Percentiles rank a stretch among this genome's conserved stretches.
Evolutionary conservation across 2,797 vertebrate species (phyloP).

Genomic region (Neostethus bicornis): DNA sequence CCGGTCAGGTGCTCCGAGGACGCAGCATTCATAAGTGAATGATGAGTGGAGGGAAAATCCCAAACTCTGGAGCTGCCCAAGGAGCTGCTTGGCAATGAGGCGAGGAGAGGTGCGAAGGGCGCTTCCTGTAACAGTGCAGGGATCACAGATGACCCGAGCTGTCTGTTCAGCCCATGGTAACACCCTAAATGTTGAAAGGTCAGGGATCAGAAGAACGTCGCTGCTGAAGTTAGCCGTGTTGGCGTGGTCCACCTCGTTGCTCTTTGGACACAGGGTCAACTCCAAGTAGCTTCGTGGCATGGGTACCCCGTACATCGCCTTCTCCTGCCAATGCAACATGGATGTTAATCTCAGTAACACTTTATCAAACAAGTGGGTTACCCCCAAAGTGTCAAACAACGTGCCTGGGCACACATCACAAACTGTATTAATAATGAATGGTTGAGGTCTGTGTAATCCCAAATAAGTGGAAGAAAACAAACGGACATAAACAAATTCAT

Average conservation of each 20-base stretch:
- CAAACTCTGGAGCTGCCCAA: constrained; percentile 83
- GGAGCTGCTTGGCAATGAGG: constrained; percentile 87
- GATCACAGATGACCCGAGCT: constrained; percentile 91
- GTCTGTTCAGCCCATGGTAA: constrained; percentile 92
- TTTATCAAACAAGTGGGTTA: not conserved
- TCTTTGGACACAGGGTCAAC: constrained; percentile 85
- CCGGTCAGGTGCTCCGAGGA: constrained; percentile 87
- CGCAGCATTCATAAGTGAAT: constrained; percentile 92
- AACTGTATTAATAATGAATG: too few relatives aligned
- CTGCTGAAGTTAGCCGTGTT: constrained; percentile 85
- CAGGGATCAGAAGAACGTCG: constrained; percentile 90
- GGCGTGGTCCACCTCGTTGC: constrained; percentile 86
- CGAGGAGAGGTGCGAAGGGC: constrained; percentile 89
- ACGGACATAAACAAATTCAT: too few relatives aligned
- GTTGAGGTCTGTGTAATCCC: too few relatives aligned
- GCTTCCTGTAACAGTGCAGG: constrained; percentile 85
- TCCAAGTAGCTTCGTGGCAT: constrained; percentile 94
- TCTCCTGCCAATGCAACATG: constrained; percentile 80
- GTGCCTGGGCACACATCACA: too few relatives aligned
- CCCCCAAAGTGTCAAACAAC: too few relatives aligned
- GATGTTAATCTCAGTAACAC: not conserved
- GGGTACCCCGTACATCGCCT: constrained; percentile 86
- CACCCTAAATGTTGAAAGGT: constrained; percentile 86
- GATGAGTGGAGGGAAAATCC: constrained; percentile 89
- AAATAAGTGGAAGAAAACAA: too few relatives aligned